Conservation (phyloP, 2,797 vertebrate genomes). For the Pseudopleuronectes americanus region DNA sequence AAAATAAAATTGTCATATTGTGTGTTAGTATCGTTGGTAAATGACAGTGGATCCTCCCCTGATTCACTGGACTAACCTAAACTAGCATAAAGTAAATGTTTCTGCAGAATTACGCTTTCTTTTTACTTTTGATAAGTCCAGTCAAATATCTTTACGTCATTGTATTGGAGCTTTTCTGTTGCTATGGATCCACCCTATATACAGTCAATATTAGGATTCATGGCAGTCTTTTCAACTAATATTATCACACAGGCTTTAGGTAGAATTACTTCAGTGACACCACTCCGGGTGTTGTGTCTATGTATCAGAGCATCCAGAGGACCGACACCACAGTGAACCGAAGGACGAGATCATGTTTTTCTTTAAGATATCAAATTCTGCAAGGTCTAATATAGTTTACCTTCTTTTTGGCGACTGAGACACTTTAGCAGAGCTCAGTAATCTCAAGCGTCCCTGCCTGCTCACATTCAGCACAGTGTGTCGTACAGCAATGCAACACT, state of each 20-base stretch:
- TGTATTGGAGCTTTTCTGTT: background rate
- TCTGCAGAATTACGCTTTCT: background rate
- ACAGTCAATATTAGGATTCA: slow-evolving; percentile 20
- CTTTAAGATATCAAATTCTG: slow-evolving; percentile 74
- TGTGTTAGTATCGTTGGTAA: too few relatives aligned
- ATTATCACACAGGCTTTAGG: slow-evolving; percentile 42
- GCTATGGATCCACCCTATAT: background rate
- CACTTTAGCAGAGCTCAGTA: slow-evolving; percentile 62
- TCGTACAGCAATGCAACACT: slow-evolving; percentile 42
- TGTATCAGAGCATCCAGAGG: slow-evolving; percentile 67
- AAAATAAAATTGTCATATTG: too few relatives aligned
- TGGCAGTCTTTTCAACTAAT: slow-evolving; percentile 24
- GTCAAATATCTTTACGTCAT: background rate
- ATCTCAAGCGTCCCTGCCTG: slow-evolving; percentile 61
- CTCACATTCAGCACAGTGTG: slow-evolving; percentile 54
- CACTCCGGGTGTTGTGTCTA: slow-evolving; percentile 45
- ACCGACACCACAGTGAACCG: slow-evolving; percentile 44
- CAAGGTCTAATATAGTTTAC: slow-evolving; percentile 66
- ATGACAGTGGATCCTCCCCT: too few relatives aligned
- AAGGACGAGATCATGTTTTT: slow-evolving; percentile 63
- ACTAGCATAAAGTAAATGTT: too few relatives aligned
- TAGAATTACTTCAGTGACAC: slow-evolving; percentile 61
- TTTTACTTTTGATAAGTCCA: background rate
- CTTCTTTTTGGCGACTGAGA: slow-evolving; percentile 47
- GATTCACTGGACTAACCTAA: too few relatives aligned